These are phyloP conservation scores for Sphaeridia pumilis DNA, from an alignment of 2,888 invertebrate species.

Conservation along the genomic window DNA sequence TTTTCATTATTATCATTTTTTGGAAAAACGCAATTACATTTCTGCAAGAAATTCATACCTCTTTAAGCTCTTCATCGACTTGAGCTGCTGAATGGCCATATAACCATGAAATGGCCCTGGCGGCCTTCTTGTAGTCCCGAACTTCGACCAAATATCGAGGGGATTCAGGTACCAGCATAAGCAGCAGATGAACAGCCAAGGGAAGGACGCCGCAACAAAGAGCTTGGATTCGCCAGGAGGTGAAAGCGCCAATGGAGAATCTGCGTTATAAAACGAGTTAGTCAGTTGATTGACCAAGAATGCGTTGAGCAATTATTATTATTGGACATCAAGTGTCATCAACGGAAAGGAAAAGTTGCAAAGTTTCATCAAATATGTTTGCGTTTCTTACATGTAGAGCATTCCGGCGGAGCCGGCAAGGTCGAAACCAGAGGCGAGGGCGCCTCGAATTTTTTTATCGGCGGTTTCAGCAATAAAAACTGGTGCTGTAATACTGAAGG, in stretches of 20 bases:
- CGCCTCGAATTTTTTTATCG: constrained; percentile 40
- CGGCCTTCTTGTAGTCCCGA: constrained; percentile 22
- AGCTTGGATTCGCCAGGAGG: constrained; percentile 26
- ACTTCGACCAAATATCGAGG: constrained; percentile 25
- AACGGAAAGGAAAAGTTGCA: not conserved
- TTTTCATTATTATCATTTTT: not conserved
- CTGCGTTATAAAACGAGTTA: constrained; percentile 1
- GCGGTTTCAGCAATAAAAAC: constrained; percentile 43
- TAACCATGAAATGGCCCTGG: constrained; percentile 29
- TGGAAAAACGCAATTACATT: not conserved
- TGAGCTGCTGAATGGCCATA: constrained; percentile 17
- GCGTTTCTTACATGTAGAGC: constrained; percentile 32
- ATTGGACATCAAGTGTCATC: no score
- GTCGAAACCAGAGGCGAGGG: constrained; percentile 41
- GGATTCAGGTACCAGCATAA: constrained; percentile 24
- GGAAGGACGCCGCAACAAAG: constrained; percentile 25
- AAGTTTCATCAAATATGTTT: not conserved
- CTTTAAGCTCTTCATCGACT: constrained; percentile 16
- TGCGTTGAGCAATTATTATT: no score
- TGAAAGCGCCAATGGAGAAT: constrained; percentile 1
- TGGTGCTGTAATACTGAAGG: constrained; percentile 41
- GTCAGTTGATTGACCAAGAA: no score
- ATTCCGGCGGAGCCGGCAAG: constrained; percentile 35
- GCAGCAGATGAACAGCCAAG: constrained; percentile 22
- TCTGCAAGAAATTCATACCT: constrained; percentile 5